Evolutionary conservation across 37 sponge, comb jelly and placozoan genomes (phyloP).

Genomic region (Cladorhizidae sp.): DNA sequence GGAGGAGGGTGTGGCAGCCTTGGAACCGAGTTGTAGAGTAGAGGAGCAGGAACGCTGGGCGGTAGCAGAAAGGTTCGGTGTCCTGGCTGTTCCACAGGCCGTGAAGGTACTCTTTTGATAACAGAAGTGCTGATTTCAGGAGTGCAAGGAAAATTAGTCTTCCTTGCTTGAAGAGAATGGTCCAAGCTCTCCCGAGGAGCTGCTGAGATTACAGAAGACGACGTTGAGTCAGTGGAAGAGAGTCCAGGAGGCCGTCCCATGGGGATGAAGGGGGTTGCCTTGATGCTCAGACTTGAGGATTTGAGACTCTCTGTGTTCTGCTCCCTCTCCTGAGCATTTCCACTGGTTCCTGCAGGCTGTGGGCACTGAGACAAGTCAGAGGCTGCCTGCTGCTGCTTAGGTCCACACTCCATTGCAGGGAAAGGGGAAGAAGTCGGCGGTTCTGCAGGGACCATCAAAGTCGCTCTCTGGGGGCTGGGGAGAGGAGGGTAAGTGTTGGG

Average conservation of each 20-base stretch:
- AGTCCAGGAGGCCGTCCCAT: not conserved
- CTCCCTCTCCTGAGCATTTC: not conserved
- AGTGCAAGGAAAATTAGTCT: no score
- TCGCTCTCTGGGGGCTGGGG: no score
- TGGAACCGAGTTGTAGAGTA: not conserved
- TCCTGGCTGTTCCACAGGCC: no score
- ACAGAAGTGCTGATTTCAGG: no score
- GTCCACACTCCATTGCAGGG: not conserved
- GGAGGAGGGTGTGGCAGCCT: conserved; percentile 3
- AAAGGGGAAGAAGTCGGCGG: no score
- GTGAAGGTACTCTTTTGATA: no score
- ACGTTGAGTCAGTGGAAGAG: not conserved
- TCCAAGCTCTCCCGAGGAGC: not conserved
- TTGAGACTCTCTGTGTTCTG: conserved; percentile 1
- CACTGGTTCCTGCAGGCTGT: not conserved
- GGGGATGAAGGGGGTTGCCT: conserved; percentile 38
- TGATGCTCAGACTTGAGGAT: conserved; percentile 23
- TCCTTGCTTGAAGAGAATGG: no score
- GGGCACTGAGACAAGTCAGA: not conserved
- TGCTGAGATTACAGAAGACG: not conserved
- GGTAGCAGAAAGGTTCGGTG: no score
- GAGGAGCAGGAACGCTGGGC: not conserved
- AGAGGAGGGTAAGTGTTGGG: not conserved
- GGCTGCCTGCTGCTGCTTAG: not conserved
- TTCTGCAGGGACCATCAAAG: no score